These are phyloP conservation scores for Bombus turneri DNA, from an alignment of 1,140 invertebrate genomes.

Conservation along the genomic window DNA sequence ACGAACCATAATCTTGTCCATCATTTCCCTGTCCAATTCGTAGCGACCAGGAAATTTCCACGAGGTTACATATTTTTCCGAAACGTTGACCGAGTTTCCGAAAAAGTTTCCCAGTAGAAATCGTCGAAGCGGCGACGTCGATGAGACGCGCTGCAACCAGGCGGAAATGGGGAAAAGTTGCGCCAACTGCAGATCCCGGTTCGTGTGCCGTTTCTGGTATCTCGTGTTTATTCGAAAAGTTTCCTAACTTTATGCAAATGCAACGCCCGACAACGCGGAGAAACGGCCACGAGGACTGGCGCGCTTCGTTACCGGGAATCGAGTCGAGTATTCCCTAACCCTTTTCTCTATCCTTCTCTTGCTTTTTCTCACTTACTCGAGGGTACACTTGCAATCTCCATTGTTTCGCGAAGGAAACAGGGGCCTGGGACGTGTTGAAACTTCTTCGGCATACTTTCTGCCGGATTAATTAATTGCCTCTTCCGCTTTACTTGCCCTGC, in stretches of 20 bases:
- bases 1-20: background rate
- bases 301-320: conserved; percentile 66
- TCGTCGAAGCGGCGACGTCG: background rate
- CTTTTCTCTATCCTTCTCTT: background rate
- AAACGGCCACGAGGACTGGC: conserved; percentile 24
- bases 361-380: conserved; percentile 21
- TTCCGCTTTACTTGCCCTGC: conserved; percentile 40
- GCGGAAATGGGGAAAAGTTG: conserved; percentile 65
- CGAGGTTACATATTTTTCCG: too few relatives aligned
- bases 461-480: conserved; percentile 65
- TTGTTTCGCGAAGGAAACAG: conserved; percentile 66
- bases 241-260: conserved; percentile 66
- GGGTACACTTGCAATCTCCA: conserved; percentile 58
- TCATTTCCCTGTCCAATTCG: too few relatives aligned
- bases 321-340: conserved; percentile 53
- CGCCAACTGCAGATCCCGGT: conserved; percentile 44
- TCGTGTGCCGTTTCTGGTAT: conserved; percentile 28
- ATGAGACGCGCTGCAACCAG: background rate
- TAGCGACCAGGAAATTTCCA: background rate
- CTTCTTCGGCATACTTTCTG: conserved; percentile 65
- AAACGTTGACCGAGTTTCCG: background rate
- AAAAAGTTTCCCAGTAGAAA: background rate
- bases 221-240: conserved; percentile 68
- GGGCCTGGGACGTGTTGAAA: conserved; percentile 53
- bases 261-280: conserved; percentile 37